phyloP scores from a whole-genome alignment of 2,888 invertebrate species.

The Cryptocheilus praepositus region DNA sequence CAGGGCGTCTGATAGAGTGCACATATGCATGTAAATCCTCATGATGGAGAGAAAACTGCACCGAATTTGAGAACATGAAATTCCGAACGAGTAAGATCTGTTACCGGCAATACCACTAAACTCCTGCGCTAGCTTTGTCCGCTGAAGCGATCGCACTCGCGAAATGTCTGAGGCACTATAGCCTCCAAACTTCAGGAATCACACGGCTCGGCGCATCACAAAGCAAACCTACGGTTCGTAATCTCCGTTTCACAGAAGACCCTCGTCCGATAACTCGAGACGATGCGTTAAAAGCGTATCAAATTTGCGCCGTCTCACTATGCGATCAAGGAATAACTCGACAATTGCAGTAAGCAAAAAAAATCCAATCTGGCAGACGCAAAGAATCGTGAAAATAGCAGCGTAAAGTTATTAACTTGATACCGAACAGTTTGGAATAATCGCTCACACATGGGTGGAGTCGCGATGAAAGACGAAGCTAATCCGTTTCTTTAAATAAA shows the following conservation, averaged over 20 bases:
- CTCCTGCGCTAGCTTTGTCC: conserved; percentile 51
- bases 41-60: background rate
- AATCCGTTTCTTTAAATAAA: conserved; percentile 57
- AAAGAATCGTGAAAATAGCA: too few species aligned
- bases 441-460: too few species aligned
- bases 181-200: conserved; percentile 72
- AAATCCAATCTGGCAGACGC: too few species aligned
- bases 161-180: conserved; percentile 69
- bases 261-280: conserved; percentile 58
- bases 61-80: conserved; percentile 12
- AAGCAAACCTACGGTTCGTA: conserved; percentile 63
- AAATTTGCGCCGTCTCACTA: conserved; percentile 15
- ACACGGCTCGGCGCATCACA: conserved; percentile 71
- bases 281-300: conserved; percentile 39
- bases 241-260: conserved; percentile 58
- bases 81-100: conserved; percentile 40
- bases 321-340: too few species aligned
- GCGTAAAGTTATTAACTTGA: too few species aligned
- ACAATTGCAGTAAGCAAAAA: too few species aligned
- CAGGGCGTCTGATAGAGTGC: too few species aligned
- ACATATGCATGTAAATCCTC: too few species aligned
- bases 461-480: conserved; percentile 24
- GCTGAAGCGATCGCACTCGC: conserved; percentile 57
- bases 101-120: conserved; percentile 23
- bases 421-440: too few species aligned